phyloP scores from a whole-genome alignment of 1,140 invertebrate species.

The Drosophila truncata region DNA sequence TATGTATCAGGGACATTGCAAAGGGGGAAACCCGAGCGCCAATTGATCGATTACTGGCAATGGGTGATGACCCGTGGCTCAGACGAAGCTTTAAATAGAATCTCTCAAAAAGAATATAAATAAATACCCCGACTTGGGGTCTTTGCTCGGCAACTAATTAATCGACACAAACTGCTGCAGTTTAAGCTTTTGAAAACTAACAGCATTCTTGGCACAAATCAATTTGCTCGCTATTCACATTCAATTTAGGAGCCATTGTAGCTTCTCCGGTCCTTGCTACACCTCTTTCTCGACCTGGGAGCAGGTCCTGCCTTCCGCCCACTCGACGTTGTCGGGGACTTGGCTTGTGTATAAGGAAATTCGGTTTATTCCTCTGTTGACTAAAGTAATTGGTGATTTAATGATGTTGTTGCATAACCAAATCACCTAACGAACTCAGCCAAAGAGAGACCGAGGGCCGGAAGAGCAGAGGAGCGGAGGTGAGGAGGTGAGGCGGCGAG shows the following conservation, averaged over 20 bases:
- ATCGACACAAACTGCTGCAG: slow-evolving; percentile 21
- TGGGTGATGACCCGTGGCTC: background rate
- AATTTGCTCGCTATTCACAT: slow-evolving; percentile 42
- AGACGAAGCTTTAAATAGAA: background rate
- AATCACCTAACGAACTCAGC: slow-evolving; percentile 79
- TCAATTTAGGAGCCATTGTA: slow-evolving; percentile 51
- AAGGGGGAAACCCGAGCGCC: slow-evolving; percentile 12
- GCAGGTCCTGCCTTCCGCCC: slow-evolving; percentile 20
- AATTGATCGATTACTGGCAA: slow-evolving; percentile 15
- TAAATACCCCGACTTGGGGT: background rate
- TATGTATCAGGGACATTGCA: slow-evolving; percentile 30
- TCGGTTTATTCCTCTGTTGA: slow-evolving; percentile 81
- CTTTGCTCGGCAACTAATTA: slow-evolving; percentile 13
- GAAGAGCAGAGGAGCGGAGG: slow-evolving; percentile 16
- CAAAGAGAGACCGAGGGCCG: slow-evolving; percentile 12
- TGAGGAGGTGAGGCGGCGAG: background rate
- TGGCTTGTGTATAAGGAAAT: slow-evolving; percentile 77
- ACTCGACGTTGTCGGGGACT: slow-evolving; percentile 52
- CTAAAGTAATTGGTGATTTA: slow-evolving; percentile 84
- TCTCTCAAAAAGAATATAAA: background rate
- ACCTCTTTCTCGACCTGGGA: background rate
- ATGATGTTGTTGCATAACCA: slow-evolving; percentile 84
- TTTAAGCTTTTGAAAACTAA: slow-evolving; percentile 8
- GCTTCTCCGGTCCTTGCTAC: background rate
- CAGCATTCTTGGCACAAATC: slow-evolving; percentile 8